Percentiles rank a stretch among this genome's conserved stretches.
Evolutionary conservation across 2,888 invertebrate genomes (phyloP).

Genomic region (Spialia ferax): DNA sequence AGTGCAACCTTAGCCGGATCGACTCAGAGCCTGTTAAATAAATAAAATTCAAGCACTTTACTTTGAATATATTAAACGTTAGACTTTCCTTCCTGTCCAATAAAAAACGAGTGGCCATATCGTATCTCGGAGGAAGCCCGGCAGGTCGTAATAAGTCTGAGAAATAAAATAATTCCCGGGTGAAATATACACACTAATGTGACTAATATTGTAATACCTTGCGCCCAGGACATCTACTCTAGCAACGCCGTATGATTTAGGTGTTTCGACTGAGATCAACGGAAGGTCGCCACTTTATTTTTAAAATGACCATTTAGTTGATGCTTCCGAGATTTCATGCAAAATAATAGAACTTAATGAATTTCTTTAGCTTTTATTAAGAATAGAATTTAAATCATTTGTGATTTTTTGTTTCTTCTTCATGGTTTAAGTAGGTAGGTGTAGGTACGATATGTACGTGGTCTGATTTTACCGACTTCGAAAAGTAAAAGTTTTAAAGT

Average conservation of each 20-base stretch:
- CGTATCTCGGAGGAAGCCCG: slow-evolving; percentile 76
- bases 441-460: too few species aligned
- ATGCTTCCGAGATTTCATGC: too few species aligned
- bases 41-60: slow-evolving; percentile 70
- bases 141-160: slow-evolving; percentile 82
- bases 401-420: too few species aligned
- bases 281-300: slow-evolving; percentile 49
- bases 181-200: slow-evolving; percentile 84
- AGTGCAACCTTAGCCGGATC: slow-evolving; percentile 35
- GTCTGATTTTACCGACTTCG: too few species aligned
- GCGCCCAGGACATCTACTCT: slow-evolving; percentile 81
- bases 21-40: slow-evolving; percentile 47
- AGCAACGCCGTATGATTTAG: slow-evolving; percentile 82
- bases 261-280: slow-evolving; percentile 63
- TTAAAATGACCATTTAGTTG: too few species aligned
- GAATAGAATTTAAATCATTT: too few species aligned
- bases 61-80: slow-evolving; percentile 79
- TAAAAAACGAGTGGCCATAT: slow-evolving; percentile 77
- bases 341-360: too few species aligned
- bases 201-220: slow-evolving; percentile 85
- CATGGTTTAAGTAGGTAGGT: too few species aligned
- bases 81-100: slow-evolving; percentile 85
- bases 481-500: too few species aligned
- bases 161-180: slow-evolving; percentile 83
- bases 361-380: too few species aligned